These are phyloP conservation scores for Pituophis catenifer DNA, from an alignment of 2,113 vertebrate genomes.

Conservation along the genomic window DNA sequence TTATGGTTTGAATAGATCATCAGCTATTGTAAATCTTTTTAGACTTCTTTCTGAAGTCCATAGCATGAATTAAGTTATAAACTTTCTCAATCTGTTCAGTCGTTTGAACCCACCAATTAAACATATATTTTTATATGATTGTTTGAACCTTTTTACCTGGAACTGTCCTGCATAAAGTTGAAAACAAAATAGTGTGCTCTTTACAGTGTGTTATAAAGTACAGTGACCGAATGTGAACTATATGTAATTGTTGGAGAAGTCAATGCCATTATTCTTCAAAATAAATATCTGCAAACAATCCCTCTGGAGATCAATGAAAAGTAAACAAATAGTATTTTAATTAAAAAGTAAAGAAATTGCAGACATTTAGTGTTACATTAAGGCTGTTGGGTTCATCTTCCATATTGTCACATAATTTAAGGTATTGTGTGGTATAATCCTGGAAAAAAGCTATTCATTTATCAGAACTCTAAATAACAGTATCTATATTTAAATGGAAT, in stretches of 20 bases:
- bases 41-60: neutral
- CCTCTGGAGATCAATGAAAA: neutral
- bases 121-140: neutral
- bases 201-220: neutral
- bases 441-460: constrained; percentile 48
- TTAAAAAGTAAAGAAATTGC: fast-evolving
- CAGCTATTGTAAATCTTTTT: neutral
- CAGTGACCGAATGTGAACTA: neutral
- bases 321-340: constrained; percentile 1
- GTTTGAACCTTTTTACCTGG: neutral
- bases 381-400: constrained; percentile 37
- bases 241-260: constrained; percentile 4
- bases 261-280: constrained; percentile 1
- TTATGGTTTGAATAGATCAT: neutral
- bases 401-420: constrained; percentile 45
- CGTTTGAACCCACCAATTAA: neutral
- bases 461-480: constrained; percentile 40
- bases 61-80: neutral
- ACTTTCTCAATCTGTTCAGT: neutral
- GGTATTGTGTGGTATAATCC: constrained; percentile 45
- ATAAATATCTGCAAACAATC: constrained; percentile 21
- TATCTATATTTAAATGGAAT: constrained; percentile 42
- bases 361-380: constrained; percentile 28
- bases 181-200: neutral
- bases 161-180: neutral